These are phyloP conservation scores for Microchrysa polita DNA, from an alignment of 2,888 invertebrate species.

Conservation along the genomic window DNA sequence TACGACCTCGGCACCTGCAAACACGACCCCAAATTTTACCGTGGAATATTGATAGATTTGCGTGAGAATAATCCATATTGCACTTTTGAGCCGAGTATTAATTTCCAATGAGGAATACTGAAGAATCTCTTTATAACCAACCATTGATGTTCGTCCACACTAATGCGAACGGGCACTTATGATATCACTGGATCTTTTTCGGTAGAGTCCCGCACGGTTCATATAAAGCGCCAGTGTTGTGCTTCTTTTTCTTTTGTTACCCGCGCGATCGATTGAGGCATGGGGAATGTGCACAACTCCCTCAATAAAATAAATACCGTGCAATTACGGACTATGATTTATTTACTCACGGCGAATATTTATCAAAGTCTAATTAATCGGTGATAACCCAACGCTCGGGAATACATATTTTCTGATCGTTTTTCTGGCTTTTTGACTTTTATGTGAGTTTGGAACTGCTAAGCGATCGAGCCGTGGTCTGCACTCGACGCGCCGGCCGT, in stretches of 20 bases:
- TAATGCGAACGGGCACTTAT: constrained; percentile 31
- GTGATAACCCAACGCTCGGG: constrained; percentile 62
- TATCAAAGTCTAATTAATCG: constrained; percentile 66
- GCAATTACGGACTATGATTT: constrained; percentile 58
- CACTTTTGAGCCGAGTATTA: neutral
- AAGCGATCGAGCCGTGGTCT: constrained; percentile 5
- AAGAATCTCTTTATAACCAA: neutral
- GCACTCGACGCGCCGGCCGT: no score
- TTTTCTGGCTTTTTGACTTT: constrained; percentile 42
- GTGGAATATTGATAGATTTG: no score
- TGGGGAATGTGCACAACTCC: constrained; percentile 54
- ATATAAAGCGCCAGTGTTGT: constrained; percentile 30
- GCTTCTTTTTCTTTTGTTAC: no score
- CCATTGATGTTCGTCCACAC: neutral
- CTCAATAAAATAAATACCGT: constrained; percentile 61
- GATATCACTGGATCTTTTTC: constrained; percentile 39
- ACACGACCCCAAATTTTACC: no score
- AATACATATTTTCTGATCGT: constrained; percentile 45
- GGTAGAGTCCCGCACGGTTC: constrained; percentile 31
- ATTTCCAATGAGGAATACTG: constrained; percentile 13
- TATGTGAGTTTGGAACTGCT: constrained; percentile 42
- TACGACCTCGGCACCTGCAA: no score
- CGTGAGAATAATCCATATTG: no score
- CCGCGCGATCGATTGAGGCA: neutral
- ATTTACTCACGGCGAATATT: constrained; percentile 66